Evolutionary conservation across 2,888 invertebrate species (phyloP).

Genomic region (Callyntrura guangdongensis): DNA sequence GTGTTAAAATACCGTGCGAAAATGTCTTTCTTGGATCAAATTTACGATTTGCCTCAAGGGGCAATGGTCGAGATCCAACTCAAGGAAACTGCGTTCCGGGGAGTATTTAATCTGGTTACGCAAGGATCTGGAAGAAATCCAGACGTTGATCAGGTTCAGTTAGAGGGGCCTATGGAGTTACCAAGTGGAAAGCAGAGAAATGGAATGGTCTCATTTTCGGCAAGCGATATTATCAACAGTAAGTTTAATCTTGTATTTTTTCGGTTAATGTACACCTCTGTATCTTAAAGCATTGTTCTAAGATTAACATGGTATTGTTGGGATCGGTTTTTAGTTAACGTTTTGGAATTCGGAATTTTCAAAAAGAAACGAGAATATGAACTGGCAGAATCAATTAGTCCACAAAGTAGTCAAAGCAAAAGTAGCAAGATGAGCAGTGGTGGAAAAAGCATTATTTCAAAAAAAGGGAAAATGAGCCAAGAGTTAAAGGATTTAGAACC

Average conservation of each 20-base stretch:
- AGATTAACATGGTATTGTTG: background rate
- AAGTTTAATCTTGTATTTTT: conserved; percentile 43
- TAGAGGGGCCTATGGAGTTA: conserved; percentile 72
- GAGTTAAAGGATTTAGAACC: conserved; percentile 77
- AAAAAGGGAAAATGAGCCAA: conserved; percentile 55
- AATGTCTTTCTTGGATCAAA: conserved; percentile 71
- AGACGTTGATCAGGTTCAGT: conserved; percentile 62
- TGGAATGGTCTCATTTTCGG: conserved; percentile 55
- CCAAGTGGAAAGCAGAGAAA: conserved; percentile 74
- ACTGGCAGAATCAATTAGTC: background rate
- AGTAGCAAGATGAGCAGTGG: conserved; percentile 38
- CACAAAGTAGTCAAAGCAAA: conserved; percentile 37
- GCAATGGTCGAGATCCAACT: conserved; percentile 76
- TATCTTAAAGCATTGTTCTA: background rate
- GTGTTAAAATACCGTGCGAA: background rate
- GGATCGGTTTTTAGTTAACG: conserved; percentile 57
- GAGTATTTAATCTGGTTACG: conserved; percentile 68
- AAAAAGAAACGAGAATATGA: conserved; percentile 74
- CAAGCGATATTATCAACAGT: conserved; percentile 76
- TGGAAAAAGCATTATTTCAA: conserved; percentile 52
- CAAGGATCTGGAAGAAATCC: conserved; percentile 65
- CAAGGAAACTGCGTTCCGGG: conserved; percentile 65
- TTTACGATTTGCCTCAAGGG: conserved; percentile 76
- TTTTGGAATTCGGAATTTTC: conserved; percentile 75
- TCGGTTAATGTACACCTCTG: background rate